phyloP scores from a whole-genome alignment of 2,888 invertebrate species.

The Ariolimax columbianus region DNA sequence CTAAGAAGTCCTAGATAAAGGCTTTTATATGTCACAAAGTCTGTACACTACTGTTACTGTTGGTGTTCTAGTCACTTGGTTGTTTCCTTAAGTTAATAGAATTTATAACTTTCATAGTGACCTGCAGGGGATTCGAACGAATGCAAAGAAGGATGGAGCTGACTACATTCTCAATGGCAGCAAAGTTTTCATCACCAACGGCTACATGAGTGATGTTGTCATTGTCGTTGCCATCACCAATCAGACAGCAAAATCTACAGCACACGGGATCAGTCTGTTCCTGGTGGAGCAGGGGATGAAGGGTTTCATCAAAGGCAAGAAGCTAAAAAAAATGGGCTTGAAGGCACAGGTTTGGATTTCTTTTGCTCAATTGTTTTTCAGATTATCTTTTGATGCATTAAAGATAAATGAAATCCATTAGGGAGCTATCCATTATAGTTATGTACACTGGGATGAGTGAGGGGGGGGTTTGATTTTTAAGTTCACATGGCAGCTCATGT shows the following conservation, averaged over 20 bases:
- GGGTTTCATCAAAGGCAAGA: conserved; percentile 79
- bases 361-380: not conserved
- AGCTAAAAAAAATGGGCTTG: conserved; percentile 79
- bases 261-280: conserved; percentile 80
- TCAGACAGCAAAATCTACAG: conserved; percentile 77
- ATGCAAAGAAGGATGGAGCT: conserved; percentile 78
- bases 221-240: conserved; percentile 79
- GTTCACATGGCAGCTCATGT: too few species aligned
- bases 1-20: too few species aligned
- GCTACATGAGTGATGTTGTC: conserved; percentile 78
- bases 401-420: too few species aligned
- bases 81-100: too few species aligned
- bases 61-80: too few species aligned
- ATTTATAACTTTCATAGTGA: conserved; percentile 75
- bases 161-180: conserved; percentile 80
- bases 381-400: not conserved
- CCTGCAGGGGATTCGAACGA: conserved; percentile 79
- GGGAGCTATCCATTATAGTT: too few species aligned
- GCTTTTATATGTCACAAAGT: too few species aligned
- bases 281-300: conserved; percentile 79
- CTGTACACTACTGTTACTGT: too few species aligned
- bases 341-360: conserved; percentile 73
- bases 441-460: too few species aligned
- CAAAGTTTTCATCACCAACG: conserved; percentile 80
- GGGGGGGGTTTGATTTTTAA: too few species aligned